phyloP scores from a whole-genome alignment of 2,888 invertebrate species.

The Trachelus troglodyta region DNA sequence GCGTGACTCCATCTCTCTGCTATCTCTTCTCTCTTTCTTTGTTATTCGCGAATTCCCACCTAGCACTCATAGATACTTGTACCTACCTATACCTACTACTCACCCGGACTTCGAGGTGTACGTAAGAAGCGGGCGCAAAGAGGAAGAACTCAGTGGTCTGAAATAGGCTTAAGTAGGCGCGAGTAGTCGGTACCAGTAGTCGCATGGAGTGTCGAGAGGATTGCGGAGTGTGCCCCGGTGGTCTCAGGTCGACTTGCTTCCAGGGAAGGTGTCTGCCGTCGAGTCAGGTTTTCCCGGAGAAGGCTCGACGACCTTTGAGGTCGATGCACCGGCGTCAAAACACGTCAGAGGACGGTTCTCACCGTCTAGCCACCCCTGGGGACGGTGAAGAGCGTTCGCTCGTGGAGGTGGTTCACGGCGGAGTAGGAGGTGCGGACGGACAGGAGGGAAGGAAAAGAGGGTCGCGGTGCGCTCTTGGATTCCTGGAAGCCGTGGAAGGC shows the following conservation, averaged over 20 bases:
- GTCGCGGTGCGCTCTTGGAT: conserved; percentile 34
- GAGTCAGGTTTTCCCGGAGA: conserved; percentile 13
- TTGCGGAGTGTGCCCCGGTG: background rate
- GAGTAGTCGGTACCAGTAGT: too few relatives aligned
- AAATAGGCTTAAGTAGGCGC: background rate
- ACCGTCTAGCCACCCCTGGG: conserved; percentile 60
- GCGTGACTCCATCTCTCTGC: conserved; percentile 21
- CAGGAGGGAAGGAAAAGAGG: conserved; percentile 11
- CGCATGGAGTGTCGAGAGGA: background rate
- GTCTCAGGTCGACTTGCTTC: background rate
- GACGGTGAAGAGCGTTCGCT: conserved; percentile 15
- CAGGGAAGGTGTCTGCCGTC: background rate
- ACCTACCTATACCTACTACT: background rate
- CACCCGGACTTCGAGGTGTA: background rate
- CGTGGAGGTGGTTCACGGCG: conserved; percentile 5
- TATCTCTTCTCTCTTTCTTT: background rate
- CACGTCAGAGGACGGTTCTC: conserved; percentile 59
- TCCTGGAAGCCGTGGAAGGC: conserved; percentile 56
- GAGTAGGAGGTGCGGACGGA: conserved; percentile 14
- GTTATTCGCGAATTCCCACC: background rate
- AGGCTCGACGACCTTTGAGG: conserved; percentile 64
- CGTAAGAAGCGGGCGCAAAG: background rate
- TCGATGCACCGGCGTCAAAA: conserved; percentile 65
- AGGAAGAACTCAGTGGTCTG: background rate
- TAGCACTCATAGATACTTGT: background rate